Evolutionary conservation across 2,888 invertebrate genomes (phyloP).

Genomic region (Invenusta paracnida): DNA sequence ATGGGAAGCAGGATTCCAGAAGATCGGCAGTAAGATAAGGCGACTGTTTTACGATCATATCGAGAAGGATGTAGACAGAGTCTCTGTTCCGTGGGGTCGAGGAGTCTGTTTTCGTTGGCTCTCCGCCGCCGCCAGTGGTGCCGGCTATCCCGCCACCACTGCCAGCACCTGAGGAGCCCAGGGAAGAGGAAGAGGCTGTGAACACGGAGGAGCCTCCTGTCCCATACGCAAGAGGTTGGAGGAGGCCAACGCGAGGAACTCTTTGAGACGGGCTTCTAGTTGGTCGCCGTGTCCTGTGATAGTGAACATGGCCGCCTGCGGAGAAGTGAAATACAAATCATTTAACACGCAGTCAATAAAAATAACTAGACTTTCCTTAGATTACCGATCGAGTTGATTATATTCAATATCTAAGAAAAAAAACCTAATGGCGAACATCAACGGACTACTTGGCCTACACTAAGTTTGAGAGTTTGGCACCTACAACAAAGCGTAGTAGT

Average conservation of each 20-base stretch:
- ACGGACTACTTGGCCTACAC: too few relatives aligned
- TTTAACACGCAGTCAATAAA: too few relatives aligned
- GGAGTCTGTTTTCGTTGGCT: constrained; percentile 64
- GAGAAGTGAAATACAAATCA: constrained; percentile 45
- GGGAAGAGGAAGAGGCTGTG: constrained; percentile 13
- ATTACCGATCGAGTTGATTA: too few relatives aligned
- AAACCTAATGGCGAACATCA: too few relatives aligned
- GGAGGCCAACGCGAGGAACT: constrained; percentile 80
- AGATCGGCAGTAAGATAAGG: constrained; percentile 97
- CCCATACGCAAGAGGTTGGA: constrained; percentile 87
- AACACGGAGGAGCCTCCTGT: constrained; percentile 67
- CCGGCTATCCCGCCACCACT: neutral
- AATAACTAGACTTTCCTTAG: too few relatives aligned
- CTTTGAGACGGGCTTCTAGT: constrained; percentile 93
- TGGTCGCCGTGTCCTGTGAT: constrained; percentile 87
- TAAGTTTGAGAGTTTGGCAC: too few relatives aligned
- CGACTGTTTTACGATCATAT: constrained; percentile 84
- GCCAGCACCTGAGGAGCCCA: neutral
- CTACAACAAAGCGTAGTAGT: too few relatives aligned
- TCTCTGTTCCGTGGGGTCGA: constrained; percentile 72
- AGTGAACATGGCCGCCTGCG: constrained; percentile 88
- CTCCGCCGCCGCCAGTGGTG: constrained; percentile 64
- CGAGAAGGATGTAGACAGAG: constrained; percentile 84
- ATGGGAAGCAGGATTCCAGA: constrained; percentile 96
- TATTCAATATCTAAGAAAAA: too few relatives aligned